Percentiles rank a stretch among this genome's conserved stretches.
Conservation (phyloP, 2,888 invertebrate species). For the Ornithoptera priamus region DNA sequence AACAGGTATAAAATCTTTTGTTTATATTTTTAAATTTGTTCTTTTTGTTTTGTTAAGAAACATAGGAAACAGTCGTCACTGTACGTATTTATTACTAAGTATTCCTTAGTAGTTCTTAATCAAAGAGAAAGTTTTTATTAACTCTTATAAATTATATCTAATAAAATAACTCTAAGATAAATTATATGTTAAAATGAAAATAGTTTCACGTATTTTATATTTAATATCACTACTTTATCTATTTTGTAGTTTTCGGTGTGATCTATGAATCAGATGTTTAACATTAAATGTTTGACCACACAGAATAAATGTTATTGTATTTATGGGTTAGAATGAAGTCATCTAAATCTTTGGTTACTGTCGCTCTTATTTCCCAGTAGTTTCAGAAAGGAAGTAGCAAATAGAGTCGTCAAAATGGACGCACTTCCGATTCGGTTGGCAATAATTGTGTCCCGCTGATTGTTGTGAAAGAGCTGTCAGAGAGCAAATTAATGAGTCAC, state of each 20-base stretch:
- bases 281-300: constrained; percentile 8
- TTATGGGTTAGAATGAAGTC: constrained; percentile 13
- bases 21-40: too few relatives aligned
- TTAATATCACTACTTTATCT: background rate
- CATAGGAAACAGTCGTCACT: too few relatives aligned
- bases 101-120: too few relatives aligned
- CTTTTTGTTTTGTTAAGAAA: too few relatives aligned
- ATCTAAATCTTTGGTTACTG: constrained; percentile 12
- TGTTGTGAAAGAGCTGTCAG: constrained; percentile 75
- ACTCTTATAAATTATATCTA: too few relatives aligned
- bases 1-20: too few relatives aligned
- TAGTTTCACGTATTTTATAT: background rate
- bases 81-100: too few relatives aligned
- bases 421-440: constrained; percentile 58
- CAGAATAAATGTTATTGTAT: constrained; percentile 13
- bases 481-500: constrained; percentile 61
- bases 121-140: too few relatives aligned
- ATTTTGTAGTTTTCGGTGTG: too few relatives aligned
- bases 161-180: too few relatives aligned
- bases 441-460: constrained; percentile 63
- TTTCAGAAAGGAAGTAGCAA: constrained; percentile 54
- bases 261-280: background rate
- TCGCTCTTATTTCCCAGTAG: constrained; percentile 30
- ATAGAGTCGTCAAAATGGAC: constrained; percentile 68
- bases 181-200: too few relatives aligned